Evolutionary conservation across 2,113 vertebrate genomes (phyloP).

Genomic region (Semnornis frantzii): DNA sequence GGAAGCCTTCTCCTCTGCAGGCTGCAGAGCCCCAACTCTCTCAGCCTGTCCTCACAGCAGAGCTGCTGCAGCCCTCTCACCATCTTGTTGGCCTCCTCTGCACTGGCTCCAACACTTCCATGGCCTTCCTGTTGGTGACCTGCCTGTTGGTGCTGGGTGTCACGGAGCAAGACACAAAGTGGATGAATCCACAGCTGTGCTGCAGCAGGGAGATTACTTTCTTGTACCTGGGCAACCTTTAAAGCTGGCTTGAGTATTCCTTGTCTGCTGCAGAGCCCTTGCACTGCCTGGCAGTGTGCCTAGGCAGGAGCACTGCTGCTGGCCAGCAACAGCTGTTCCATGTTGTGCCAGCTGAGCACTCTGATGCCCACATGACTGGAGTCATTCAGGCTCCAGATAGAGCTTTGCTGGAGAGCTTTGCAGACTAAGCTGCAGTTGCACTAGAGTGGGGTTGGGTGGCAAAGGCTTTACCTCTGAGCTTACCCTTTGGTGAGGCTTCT

Average conservation of each 20-base stretch:
- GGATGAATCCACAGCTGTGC: not conserved
- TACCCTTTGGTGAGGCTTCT: not conserved
- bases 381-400: not conserved
- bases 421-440: not conserved
- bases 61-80: too few species aligned
- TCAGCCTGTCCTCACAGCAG: too few species aligned
- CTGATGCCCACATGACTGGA: not conserved
- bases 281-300: not conserved
- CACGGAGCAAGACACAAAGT: not conserved
- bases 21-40: too few species aligned
- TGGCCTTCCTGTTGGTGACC: not conserved
- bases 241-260: not conserved
- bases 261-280: not conserved
- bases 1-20: too few species aligned
- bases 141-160: not conserved
- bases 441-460: not conserved
- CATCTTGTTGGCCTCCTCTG: too few species aligned
- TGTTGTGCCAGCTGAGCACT: not conserved
- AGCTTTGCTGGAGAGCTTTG: not conserved
- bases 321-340: not conserved
- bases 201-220: not conserved
- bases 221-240: not conserved
- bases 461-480: not conserved
- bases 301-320: not conserved
- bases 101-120: too few species aligned